Evolutionary conservation across 2,888 invertebrate genomes (phyloP).

Genomic region (Heliconius erato): DNA sequence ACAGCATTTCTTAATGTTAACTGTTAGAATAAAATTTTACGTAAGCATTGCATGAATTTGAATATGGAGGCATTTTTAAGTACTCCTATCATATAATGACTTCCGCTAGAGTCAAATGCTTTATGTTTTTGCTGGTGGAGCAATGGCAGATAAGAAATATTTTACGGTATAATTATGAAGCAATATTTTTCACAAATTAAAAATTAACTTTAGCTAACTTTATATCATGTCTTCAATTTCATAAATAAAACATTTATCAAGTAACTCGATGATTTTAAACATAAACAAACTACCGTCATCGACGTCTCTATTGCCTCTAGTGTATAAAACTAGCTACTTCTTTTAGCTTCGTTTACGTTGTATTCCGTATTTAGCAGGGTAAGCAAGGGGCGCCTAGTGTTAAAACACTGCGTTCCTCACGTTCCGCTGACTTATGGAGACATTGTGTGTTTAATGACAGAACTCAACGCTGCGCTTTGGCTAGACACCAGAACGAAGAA

Average conservation of each 20-base stretch:
- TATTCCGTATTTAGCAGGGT: too few species aligned
- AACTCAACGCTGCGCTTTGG: too few species aligned
- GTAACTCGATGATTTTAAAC: background rate
- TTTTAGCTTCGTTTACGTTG: too few species aligned
- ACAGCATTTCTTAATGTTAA: background rate
- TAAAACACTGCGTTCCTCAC: too few species aligned
- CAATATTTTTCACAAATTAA: background rate
- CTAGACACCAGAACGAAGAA: too few species aligned
- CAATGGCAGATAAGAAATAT: conserved; percentile 6
- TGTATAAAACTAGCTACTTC: too few species aligned
- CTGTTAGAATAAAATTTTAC: background rate
- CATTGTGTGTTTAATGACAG: too few species aligned
- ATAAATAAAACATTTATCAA: background rate
- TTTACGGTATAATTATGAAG: background rate
- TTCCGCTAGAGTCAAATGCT: conserved; percentile 45
- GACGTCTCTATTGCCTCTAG: too few species aligned
- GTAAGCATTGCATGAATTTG: background rate
- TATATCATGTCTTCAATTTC: background rate
- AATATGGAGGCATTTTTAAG: conserved; percentile 8
- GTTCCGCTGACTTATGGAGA: too few species aligned
- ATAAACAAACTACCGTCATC: too few species aligned
- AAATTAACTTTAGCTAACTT: background rate
- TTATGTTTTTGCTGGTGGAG: conserved; percentile 11
- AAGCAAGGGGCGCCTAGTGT: too few species aligned
- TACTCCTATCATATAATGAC: conserved; percentile 48